phyloP scores from a whole-genome alignment of 2,113 vertebrate genomes.

The Mobula hypostoma region DNA sequence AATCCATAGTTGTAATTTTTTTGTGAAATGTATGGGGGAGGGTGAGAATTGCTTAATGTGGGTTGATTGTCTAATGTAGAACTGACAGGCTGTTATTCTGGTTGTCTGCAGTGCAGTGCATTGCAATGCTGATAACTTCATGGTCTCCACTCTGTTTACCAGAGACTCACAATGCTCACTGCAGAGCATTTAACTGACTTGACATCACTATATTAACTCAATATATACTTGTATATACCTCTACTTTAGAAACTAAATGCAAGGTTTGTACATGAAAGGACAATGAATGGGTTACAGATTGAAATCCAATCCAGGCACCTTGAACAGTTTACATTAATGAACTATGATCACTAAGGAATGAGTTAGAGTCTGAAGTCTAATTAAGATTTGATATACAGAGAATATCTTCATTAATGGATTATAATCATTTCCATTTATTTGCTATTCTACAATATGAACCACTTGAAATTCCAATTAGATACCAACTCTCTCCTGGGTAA shows the following conservation, averaged over 20 bases:
- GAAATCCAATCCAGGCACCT: neutral
- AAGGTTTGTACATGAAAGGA: neutral
- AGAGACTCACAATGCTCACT: slow-evolving; percentile 20
- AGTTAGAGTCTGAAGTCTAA: neutral
- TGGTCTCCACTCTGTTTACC: slow-evolving; percentile 6
- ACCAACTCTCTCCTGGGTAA: neutral
- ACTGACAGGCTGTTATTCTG: slow-evolving; percentile 70
- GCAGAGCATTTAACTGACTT: slow-evolving; percentile 33
- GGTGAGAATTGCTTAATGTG: neutral
- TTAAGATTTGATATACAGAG: neutral
- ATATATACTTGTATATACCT: neutral
- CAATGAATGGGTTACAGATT: neutral
- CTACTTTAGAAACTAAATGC: neutral
- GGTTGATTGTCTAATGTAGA: slow-evolving; percentile 38
- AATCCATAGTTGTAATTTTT: neutral
- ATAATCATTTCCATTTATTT: neutral
- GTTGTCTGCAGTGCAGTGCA: slow-evolving; percentile 64
- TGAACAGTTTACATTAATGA: neutral
- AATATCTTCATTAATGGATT: neutral
- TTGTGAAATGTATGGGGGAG: neutral
- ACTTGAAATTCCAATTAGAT: neutral
- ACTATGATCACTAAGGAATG: neutral
- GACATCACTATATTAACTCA: slow-evolving; percentile 12
- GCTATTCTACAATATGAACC: neutral
- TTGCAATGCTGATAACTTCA: slow-evolving; percentile 67